These are phyloP conservation scores for Astreopora myriophthalma DNA, from an alignment of 64 coral and sea anemone species.

Conservation along the genomic window DNA sequence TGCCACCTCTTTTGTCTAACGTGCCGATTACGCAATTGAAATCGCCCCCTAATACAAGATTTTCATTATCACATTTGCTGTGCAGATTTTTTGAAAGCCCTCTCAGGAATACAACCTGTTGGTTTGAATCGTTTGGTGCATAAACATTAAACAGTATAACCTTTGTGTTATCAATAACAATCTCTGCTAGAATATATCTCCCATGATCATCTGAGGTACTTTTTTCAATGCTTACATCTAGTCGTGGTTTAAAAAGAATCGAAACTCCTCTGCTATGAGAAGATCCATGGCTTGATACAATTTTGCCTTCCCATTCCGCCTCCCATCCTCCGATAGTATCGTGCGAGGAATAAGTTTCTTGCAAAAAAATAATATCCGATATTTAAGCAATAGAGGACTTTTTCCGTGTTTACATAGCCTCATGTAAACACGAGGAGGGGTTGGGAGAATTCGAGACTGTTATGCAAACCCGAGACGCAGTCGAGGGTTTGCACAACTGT, in stretches of 20 bases:
- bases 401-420: too few relatives aligned
- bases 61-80: background rate
- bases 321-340: background rate
- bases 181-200: background rate
- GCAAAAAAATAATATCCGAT: background rate
- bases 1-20: background rate
- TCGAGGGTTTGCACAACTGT: too few relatives aligned
- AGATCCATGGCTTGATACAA: background rate
- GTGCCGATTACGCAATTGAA: background rate
- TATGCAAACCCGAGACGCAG: too few relatives aligned
- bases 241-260: background rate
- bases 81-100: background rate
- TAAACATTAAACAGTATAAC: background rate
- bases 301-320: background rate
- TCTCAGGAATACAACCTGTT: background rate
- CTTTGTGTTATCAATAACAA: background rate
- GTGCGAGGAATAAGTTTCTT: background rate
- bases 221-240: background rate
- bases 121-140: background rate
- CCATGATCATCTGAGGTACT: background rate
- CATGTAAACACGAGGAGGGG: too few relatives aligned
- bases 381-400: too few relatives aligned
- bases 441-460: too few relatives aligned
- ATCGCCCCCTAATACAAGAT: background rate
- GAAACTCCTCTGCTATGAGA: background rate